Conservation (phyloP, 1,140 invertebrate species). For the Meteorus sp. region DNA sequence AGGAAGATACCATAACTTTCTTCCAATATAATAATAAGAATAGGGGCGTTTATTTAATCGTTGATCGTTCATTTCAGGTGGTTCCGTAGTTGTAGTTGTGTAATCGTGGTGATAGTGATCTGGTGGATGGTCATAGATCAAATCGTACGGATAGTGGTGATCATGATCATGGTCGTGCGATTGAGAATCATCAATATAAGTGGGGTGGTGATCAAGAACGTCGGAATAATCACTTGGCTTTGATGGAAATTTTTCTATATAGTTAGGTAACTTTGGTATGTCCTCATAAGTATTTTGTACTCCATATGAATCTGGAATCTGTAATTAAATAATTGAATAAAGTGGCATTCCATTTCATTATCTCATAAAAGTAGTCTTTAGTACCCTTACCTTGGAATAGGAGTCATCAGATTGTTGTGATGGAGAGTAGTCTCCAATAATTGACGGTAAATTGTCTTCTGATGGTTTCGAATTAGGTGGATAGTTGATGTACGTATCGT, state of each 20-base stretch:
- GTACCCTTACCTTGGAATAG: constrained; percentile 11
- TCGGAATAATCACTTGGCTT: constrained; percentile 34
- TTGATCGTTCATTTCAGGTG: constrained; percentile 63
- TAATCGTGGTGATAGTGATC: constrained; percentile 50
- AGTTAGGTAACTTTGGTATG: constrained; percentile 29
- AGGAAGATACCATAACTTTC: constrained; percentile 80
- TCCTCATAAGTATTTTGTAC: constrained; percentile 17
- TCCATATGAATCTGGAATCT: constrained; percentile 30
- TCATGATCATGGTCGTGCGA: constrained; percentile 56
- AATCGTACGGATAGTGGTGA: constrained; percentile 45
- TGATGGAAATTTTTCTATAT: constrained; percentile 33
- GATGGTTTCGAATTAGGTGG: constrained; percentile 10
- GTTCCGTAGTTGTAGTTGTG: constrained; percentile 49
- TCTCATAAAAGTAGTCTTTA: not conserved
- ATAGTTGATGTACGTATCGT: constrained; percentile 32
- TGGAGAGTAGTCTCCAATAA: constrained; percentile 21
- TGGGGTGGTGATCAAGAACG: constrained; percentile 31
- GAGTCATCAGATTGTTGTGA: constrained; percentile 22
- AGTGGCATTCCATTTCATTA: not conserved
- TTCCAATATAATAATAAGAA: constrained; percentile 80
- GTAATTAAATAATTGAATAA: constrained; percentile 8
- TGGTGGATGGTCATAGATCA: constrained; percentile 49
- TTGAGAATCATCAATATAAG: constrained; percentile 25
- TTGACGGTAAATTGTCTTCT: constrained; percentile 11
- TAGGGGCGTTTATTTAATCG: constrained; percentile 72